These are phyloP conservation scores for Dromiciops gliroides DNA, from an alignment of 2,113 vertebrate species.

Conservation along the genomic window DNA sequence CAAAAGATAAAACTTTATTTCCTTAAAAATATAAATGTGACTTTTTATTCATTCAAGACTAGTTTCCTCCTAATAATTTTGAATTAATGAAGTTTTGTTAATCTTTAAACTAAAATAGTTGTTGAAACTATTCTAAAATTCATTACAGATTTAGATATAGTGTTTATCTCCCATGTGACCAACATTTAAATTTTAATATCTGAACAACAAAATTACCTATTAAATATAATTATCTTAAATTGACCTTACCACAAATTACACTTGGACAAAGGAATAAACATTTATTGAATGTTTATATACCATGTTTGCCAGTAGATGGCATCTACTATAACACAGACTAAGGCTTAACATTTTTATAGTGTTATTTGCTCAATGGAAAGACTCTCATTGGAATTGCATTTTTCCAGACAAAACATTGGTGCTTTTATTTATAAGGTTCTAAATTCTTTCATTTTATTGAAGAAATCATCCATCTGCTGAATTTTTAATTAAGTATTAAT, in stretches of 20 bases:
- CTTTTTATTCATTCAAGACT: background rate
- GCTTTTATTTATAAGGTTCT: background rate
- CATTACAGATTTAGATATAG: constrained; percentile 16
- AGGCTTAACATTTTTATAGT: background rate
- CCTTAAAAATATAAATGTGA: background rate
- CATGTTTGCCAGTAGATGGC: background rate
- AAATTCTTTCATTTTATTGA: background rate
- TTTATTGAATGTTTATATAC: constrained; percentile 2
- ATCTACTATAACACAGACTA: background rate
- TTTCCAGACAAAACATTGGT: background rate
- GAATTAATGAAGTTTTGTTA: background rate
- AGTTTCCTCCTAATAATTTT: background rate
- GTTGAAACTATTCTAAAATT: constrained; percentile 23
- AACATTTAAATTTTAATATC: constrained; percentile 26
- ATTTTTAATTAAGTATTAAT: background rate
- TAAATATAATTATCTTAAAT: constrained; percentile 52
- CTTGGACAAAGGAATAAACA: constrained; percentile 6
- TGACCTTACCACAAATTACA: constrained; percentile 15
- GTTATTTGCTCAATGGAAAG: background rate
- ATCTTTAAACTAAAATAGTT: constrained; percentile 26
- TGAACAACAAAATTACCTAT: constrained; percentile 9
- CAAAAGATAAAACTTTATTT: background rate
- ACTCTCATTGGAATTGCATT: background rate
- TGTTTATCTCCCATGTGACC: background rate
- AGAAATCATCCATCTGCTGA: background rate